Base-by-base conservation (phyloP, 35 echinoderm and acorn worm species). In the Chiridota heheva region DNA sequence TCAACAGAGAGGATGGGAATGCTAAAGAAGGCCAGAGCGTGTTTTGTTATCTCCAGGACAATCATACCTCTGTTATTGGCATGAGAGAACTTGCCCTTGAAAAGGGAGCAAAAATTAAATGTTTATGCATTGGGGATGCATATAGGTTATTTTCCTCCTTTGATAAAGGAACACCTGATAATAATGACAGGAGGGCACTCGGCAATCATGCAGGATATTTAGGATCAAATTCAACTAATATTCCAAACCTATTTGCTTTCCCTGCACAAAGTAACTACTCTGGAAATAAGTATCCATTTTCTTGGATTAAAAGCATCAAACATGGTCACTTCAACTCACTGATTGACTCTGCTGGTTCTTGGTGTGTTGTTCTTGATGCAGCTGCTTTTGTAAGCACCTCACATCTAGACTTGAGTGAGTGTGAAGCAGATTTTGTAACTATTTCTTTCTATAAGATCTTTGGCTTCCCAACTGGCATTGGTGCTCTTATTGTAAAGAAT, bases 381-480 rank as follows among this genome's bases (percentile, higher is more conserved):
- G 93, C 88, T 60, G 72, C 93, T 13, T 35, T 91, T 0, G 93
- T 91, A 29, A 81, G 59, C 39, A 88, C 88, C 7, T 97, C 93
- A 8, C 66, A 49, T 32, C 66, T 97, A 4, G 88, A 97, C 60
- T 73, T 97, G 13, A 72, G 78, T 44, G 3, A 48, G 0, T 97
- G 88, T 53, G 39, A 67, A 16, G 93, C 88, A 34, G 88, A 97
- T 68, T 97, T 97, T 67, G 58, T 97, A 25, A 56, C 93, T 0
- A 34, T 97, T 16, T 97, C 93, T 4, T 97, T 97, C 73, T 97
- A 97, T 74, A 97, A 97, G 77, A 91, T 97, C 70, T 97, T 97
- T 91, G 93, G 93, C 3, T 97, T 97, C 30, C 93, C 93, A 13
- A 97, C 93, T 67, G 93, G 93, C n/a, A 39, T 97, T 2, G 93